Base-by-base conservation (phyloP, 2,888 invertebrate species). In the Arctia plantaginis region DNA sequence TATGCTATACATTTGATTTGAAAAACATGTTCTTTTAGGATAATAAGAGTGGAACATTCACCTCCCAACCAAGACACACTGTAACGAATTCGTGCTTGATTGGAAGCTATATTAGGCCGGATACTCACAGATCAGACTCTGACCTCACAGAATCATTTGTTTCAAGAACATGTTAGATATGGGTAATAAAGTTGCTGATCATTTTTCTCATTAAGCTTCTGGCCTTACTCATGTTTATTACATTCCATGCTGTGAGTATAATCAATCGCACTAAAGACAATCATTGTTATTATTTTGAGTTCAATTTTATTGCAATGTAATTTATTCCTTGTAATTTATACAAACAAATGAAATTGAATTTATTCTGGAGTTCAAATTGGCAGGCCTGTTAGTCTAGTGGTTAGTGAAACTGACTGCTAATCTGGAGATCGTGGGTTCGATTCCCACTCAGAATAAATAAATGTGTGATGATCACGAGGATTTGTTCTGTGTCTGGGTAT, bases 161-260 rank as follows among this genome's bases (percentile, higher is more conserved):
- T 86, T 87, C 89, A 90, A 90, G 88, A 87, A 85, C 89, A 80
- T 80, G 88, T 93, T 91, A 89, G 92, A 83, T 74, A 91, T 88
- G 91, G 88, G 66, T 85, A 88, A 93, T 93, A 91, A 91, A 86
- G 85, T 75, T 81, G 62, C 73, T 84, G 84, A 85, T 83, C 78
- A 84, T 84, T 86, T 85, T 83, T 86, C 83, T 87, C 85, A 87
- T 86, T 85, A 87, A 82, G 86, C 88, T 90, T 72, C 89, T 76
- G 85, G 86, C 86, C 86, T 90, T 87, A 84, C 82, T 80, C 78
- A 80, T 78, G 85, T 82, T 83, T 86, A 81, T 82, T 85, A 83
- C 77, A 77, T 80, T 78, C 75, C 78, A 74, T 68, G 70, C 78
- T 82, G 66, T 77, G 76, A 77, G 72, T 79, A 74, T 82, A 85